Conservation (phyloP, 2,797 vertebrate genomes). For the Myotis myotis region DNA sequence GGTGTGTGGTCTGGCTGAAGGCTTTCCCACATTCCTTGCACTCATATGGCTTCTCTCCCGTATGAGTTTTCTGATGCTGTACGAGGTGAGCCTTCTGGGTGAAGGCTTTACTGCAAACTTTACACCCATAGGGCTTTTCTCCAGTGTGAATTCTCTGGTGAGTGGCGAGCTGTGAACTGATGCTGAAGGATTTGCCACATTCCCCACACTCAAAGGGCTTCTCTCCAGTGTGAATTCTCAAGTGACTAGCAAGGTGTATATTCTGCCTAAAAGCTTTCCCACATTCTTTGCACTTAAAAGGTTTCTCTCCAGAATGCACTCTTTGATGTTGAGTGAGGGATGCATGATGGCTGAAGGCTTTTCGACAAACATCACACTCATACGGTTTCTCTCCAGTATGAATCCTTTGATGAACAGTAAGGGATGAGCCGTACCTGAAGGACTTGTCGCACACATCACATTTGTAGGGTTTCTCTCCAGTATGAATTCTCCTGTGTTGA, state of each 20-base stretch:
- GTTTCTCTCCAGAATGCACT: conserved; percentile 77
- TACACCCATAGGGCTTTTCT: conserved; percentile 73
- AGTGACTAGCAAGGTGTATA: conserved; percentile 76
- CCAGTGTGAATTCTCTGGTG: conserved; percentile 75
- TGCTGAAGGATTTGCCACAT: conserved; percentile 76
- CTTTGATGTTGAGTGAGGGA: conserved; percentile 75
- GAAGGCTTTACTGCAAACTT: conserved; percentile 69
- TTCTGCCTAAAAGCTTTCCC: conserved; percentile 78
- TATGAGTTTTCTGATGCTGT: conserved; percentile 76
- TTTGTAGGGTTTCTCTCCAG: conserved; percentile 73
- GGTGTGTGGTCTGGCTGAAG: conserved; percentile 77
- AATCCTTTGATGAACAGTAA: conserved; percentile 74
- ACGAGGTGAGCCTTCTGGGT: conserved; percentile 76
- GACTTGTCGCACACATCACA: conserved; percentile 69
- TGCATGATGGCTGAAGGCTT: conserved; percentile 73
- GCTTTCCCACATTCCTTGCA: conserved; percentile 76
- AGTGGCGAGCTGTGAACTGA: conserved; percentile 72
- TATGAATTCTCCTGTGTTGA: conserved; percentile 74
- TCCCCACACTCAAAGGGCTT: conserved; percentile 71
- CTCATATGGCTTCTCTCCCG: conserved; percentile 62
- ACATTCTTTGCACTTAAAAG: conserved; percentile 74
- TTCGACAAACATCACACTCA: conserved; percentile 62
- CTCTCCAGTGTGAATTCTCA: conserved; percentile 71
- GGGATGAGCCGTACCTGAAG: conserved; percentile 71
- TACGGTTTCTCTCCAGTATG: conserved; percentile 76